Conservation (phyloP, 2,888 invertebrate genomes). For the Eilema depressum region DNA sequence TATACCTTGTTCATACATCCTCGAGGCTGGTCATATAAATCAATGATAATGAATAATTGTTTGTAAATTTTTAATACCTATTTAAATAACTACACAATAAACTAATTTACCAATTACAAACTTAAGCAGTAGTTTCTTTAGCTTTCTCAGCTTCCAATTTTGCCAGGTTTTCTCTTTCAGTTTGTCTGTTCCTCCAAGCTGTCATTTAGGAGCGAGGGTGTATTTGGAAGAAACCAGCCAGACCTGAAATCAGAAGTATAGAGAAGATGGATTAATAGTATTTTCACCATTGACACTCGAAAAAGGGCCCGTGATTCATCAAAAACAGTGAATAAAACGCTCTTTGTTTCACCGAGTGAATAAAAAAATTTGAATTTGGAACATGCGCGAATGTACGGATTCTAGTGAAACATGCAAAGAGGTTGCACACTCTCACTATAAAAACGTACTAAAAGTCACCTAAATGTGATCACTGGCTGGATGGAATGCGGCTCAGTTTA, state of each 20-base stretch:
- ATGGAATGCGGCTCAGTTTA: no score
- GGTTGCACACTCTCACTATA: no score
- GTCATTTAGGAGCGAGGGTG: conserved; percentile 93
- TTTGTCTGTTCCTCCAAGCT: conserved; percentile 91
- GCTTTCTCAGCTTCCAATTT: conserved; percentile 66
- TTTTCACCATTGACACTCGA: not conserved
- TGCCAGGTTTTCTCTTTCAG: conserved; percentile 62
- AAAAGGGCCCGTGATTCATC: no score
- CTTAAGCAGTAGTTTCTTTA: conserved; percentile 49
- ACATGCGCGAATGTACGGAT: no score
- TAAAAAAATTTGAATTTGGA: no score
- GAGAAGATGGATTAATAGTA: not conserved
- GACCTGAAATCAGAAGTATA: conserved; percentile 77
- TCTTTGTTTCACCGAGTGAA: no score
- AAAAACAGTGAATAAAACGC: no score
- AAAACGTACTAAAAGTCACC: no score
- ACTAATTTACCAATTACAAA: conserved; percentile 16
- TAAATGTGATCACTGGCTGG: no score
- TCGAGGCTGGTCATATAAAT: not conserved
- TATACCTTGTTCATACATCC: not conserved
- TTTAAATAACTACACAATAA: conserved; percentile 23
- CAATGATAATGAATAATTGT: not conserved
- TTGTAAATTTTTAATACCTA: conserved; percentile 7
- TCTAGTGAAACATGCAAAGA: no score
- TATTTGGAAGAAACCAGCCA: conserved; percentile 94